Base-by-base conservation (phyloP, 2,797 vertebrate genomes). In the Microcaecilia unicolor region DNA sequence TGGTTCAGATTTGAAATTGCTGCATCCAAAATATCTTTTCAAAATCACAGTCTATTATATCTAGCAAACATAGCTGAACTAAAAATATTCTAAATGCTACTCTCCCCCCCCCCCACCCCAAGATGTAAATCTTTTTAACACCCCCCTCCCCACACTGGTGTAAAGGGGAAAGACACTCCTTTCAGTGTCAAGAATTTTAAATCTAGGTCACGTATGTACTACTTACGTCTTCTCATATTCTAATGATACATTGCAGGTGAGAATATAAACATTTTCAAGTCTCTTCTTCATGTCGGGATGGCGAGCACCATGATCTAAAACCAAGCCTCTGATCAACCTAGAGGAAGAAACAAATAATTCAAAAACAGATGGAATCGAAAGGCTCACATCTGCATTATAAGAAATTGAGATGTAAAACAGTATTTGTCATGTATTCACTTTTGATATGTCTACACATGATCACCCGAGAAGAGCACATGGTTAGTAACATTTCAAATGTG, bases 201-300 rank as follows among this genome's bases (percentile, higher is more conserved):
- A 9, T 7, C 8, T 9, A 13, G 13, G 24, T 8, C 12, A 13
- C 21, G 22, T 5, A 4, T 13, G 6, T 8, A 0, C 18, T 7
- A 80, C 86, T 37, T 65, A 90, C 10, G 93, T 98, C 76, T 98
- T 99, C 58, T 98, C 96, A 18, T 98, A 99, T 48, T 99, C 96
- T 58, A 99, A 52, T 3, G 95, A 99, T 1, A 97, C 86, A 0
- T 97, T 98, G 64, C 96, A 97, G 0, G 91, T 98, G 31, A 98
- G 84, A 31, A 99, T 56, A 22, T 76, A 97, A 8, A 91, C 88
- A 22, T 98, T 87, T 64, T 99, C 94, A 33, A 98, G 86, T 38
- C 93, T 84, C 59, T 97, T 98, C 72, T 87, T 99, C 95, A 98
- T 98, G 68, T 98, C 95, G 19, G 96, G 96, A 64, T 98, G 93